These are phyloP conservation scores for Tringa solitaria DNA, from an alignment of 2,113 vertebrate species.

Conservation along the genomic window DNA sequence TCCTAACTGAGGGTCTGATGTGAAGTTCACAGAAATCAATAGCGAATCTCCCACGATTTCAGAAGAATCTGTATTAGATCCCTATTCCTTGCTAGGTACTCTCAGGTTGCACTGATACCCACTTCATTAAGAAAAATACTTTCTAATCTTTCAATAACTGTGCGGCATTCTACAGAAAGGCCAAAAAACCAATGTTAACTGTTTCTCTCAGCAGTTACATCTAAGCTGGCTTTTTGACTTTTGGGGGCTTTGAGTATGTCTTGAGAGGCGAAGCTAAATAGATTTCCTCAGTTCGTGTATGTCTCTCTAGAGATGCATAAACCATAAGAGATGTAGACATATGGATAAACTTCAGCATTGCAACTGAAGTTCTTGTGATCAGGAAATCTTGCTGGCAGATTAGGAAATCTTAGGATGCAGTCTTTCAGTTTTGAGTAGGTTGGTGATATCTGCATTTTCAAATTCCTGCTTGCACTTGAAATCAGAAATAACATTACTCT, in stretches of 20 bases:
- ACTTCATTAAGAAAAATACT: neutral
- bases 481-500: neutral
- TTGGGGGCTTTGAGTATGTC: neutral
- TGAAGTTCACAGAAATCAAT: neutral
- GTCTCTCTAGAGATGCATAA: neutral
- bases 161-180: too few species aligned
- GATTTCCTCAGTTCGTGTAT: neutral
- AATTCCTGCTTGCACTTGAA: neutral
- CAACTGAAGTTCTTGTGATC: neutral
- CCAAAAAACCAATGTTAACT: neutral
- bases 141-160: neutral
- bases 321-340: neutral
- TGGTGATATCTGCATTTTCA: neutral
- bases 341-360: neutral
- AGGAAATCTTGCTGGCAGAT: neutral
- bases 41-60: neutral
- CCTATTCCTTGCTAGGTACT: neutral
- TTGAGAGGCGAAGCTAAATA: neutral
- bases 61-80: neutral
- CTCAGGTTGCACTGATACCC: neutral
- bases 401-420: neutral
- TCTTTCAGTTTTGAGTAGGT: neutral
- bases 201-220: neutral
- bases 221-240: neutral
- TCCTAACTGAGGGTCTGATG: neutral